These are phyloP conservation scores for Clistopyga incitator DNA, from an alignment of 2,888 invertebrate species.

Conservation along the genomic window DNA sequence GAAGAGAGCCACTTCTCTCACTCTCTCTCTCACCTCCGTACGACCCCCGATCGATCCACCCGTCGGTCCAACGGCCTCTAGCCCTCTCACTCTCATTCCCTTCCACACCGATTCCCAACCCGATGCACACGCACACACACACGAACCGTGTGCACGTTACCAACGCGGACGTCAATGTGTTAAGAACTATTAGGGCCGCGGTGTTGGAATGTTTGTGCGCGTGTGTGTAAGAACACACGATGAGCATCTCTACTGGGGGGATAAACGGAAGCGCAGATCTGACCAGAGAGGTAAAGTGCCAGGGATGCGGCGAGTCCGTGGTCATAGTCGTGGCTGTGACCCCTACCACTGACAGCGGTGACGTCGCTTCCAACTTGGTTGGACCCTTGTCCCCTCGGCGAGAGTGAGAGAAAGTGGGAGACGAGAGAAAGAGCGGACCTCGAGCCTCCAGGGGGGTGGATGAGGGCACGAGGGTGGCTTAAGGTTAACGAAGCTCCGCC, in stretches of 20 bases:
- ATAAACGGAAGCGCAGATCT: conserved; percentile 42
- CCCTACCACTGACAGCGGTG: conserved; percentile 8
- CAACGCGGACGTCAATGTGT: conserved; percentile 40
- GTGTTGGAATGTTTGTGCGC: conserved; percentile 16
- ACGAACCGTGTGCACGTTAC: conserved; percentile 30
- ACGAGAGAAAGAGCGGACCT: conserved; percentile 24
- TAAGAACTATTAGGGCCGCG: conserved; percentile 40
- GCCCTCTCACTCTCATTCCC: conserved; percentile 43
- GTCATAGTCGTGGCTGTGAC: conserved; percentile 18
- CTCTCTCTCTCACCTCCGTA: conserved; percentile 40
- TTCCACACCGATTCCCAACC: conserved; percentile 23
- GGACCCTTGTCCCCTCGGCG: conserved; percentile 28
- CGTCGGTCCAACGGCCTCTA: conserved; percentile 58
- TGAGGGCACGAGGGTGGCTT: too few relatives aligned
- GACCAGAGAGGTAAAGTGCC: conserved; percentile 23
- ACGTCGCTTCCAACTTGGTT: conserved; percentile 38
- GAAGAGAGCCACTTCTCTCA: too few relatives aligned
- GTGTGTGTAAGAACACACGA: not conserved
- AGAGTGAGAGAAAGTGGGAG: conserved; percentile 15
- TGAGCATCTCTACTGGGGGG: not conserved
- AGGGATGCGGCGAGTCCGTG: conserved; percentile 35
- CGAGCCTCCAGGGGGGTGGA: too few relatives aligned
- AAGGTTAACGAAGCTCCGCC: conserved; percentile 69
- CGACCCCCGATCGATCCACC: conserved; percentile 64
- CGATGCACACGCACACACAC: too few relatives aligned